Evolutionary conservation across 2,113 vertebrate genomes (phyloP), one percentile per base, ranked within the genome.

Genomic region (Alaudala cheleensis): DNA sequence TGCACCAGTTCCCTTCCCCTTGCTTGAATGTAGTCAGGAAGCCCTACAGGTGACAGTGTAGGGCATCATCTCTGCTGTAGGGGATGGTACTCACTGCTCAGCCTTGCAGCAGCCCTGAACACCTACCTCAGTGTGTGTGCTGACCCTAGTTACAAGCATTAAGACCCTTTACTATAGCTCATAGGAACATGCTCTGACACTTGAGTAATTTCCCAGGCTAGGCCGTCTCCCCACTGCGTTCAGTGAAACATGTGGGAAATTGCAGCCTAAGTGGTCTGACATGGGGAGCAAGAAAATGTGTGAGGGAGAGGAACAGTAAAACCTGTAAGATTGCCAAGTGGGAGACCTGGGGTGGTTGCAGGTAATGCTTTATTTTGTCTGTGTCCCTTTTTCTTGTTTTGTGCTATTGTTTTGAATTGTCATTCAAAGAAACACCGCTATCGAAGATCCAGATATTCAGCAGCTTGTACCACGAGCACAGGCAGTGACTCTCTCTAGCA

Each of bases 171-270:
- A 37, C 12, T 53, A 2, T 2, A 49, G 45, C 14, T 29, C 12
- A 20, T 1, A 65, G 49, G 45, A 80, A 39, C 60, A 65, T 5
- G 4, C 21, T 67, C 21, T 76, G 62, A 47, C 28, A n/a, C 34
- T 71, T 2, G 0, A 2, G 28, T 42, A 11, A 21, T 81, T 86
- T 80, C 39, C 51, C 45, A 82, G 45, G 20, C 20, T 19, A 56
- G 3, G 10, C 42, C 31, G 13, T 25, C 31, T 87, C 19, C 19
- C n/a, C 23, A 17, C 33, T 0, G 4, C 0, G 3, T 34, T 40
- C 0, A 0, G 17, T 64, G 66, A 62, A 88, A 39, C 1, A 0
- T 0, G 1, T 0, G 1, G 60, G 24, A 62, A 81, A 86, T 57
- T 26, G 54, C 50, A 61, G 34, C 1, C 0, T 31, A 56, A 62